Evolutionary conservation across 2,797 vertebrate species (phyloP).

Genomic region (Acrossocheilus wenchowensis): DNA sequence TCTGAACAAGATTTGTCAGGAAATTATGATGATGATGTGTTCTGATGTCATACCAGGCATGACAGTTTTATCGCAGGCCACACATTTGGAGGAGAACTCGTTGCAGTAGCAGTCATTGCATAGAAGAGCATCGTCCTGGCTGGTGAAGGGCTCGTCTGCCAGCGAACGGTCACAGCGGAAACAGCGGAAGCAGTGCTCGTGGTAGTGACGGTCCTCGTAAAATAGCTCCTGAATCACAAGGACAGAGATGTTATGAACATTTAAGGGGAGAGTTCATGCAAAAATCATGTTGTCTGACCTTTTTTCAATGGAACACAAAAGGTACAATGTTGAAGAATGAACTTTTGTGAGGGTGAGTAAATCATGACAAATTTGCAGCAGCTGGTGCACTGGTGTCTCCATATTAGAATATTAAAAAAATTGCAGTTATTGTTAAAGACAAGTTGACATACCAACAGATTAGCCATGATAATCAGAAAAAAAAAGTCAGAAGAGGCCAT

Average conservation of each 20-base stretch:
- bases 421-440: neutral
- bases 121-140: conserved; percentile 92
- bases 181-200: conserved; percentile 97
- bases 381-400: neutral
- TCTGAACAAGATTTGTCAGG: conserved; percentile 20
- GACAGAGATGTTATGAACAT: neutral
- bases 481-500: neutral
- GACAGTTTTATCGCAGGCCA: conserved; percentile 94
- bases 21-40: neutral
- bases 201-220: conserved; percentile 96
- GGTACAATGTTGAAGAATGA: neutral
- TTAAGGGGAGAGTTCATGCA: neutral
- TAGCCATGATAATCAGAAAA: neutral
- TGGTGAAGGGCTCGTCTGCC: conserved; percentile 96
- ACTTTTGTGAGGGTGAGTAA: neutral
- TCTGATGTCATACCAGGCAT: conserved; percentile 87
- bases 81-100: conserved; percentile 95
- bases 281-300: no score
- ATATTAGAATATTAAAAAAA: neutral
- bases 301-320: neutral
- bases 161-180: conserved; percentile 95
- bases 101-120: conserved; percentile 98
- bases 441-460: neutral
- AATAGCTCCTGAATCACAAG: conserved; percentile 87
- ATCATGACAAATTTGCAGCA: neutral